Conservation (phyloP, 92 coral and sea anemone species). For the Bergia sp. region DNA sequence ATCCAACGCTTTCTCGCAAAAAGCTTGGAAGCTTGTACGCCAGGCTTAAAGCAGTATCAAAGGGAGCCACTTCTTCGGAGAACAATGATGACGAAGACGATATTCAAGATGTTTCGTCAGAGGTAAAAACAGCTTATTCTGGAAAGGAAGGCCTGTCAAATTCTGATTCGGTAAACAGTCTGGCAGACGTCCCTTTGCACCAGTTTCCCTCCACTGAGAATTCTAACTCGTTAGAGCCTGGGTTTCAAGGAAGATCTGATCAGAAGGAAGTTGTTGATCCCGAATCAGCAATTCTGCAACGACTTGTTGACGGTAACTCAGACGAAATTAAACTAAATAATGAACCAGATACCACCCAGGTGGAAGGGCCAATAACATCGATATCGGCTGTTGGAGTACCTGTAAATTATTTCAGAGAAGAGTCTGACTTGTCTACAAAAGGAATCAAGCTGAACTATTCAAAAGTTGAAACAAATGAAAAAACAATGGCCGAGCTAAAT, state of each 20-base stretch:
- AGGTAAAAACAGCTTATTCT: conserved; percentile 36
- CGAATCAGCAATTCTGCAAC: background rate
- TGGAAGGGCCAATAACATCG: conserved; percentile 35
- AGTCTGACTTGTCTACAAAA: background rate
- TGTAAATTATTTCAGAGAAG: background rate
- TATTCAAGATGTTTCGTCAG: conserved; percentile 36
- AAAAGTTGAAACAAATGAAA: background rate
- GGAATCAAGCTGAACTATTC: background rate
- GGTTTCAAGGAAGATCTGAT: background rate
- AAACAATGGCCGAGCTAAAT: background rate
- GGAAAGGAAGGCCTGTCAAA: background rate
- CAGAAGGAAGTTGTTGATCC: conserved; percentile 1
- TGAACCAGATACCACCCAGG: background rate
- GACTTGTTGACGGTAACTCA: conserved; percentile 7
- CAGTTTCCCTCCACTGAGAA: background rate
- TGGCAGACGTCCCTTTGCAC: background rate
- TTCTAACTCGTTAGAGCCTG: conserved; percentile 4
- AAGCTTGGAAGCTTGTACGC: conserved; percentile 5
- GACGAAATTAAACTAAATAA: conserved; percentile 9
- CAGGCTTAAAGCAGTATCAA: background rate
- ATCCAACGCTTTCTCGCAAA: background rate
- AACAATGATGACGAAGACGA: conserved; percentile 8
- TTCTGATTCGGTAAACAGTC: background rate
- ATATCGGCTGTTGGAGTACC: conserved; percentile 42
- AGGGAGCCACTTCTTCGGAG: background rate